These are phyloP conservation scores for Diadophis punctatus DNA, from an alignment of 2,113 vertebrate species.

Conservation along the genomic window DNA sequence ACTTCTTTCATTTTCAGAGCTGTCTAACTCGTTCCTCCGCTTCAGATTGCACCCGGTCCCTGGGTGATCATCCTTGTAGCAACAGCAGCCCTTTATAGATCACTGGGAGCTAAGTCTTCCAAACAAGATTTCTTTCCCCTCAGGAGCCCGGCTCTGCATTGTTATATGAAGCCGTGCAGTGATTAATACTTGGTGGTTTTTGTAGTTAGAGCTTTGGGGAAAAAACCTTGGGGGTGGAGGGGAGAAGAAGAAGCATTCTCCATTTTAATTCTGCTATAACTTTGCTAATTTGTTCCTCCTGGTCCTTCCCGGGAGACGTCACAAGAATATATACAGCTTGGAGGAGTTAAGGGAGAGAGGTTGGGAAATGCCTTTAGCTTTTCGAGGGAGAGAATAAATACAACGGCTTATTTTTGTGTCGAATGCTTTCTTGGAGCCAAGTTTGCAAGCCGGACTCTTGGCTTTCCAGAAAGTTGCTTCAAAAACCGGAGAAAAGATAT, in stretches of 20 bases:
- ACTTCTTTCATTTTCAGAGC: slow-evolving; percentile 19
- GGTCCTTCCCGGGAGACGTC: not conserved
- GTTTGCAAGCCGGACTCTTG: not conserved
- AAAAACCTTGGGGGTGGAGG: not conserved
- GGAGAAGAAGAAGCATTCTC: not conserved
- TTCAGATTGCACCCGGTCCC: slow-evolving; percentile 16
- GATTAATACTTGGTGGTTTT: slow-evolving; percentile 4
- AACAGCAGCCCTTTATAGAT: not conserved
- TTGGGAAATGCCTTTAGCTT: not conserved
- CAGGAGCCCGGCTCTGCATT: not conserved
- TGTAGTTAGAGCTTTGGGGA: too few species aligned
- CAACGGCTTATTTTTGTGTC: not conserved
- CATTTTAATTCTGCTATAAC: not conserved
- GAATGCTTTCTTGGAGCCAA: not conserved
- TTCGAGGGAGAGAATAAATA: not conserved
- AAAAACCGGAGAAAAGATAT: not conserved
- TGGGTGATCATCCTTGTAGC: slow-evolving; percentile 15
- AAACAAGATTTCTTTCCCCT: not conserved
- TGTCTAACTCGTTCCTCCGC: not conserved
- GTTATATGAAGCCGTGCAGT: not conserved
- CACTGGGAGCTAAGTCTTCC: slow-evolving; percentile 22
- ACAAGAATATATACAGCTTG: not conserved
- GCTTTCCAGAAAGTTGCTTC: not conserved
- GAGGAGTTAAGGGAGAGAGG: not conserved
- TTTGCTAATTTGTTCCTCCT: not conserved